These are phyloP conservation scores for Orthosia incerta DNA, from an alignment of 2,888 invertebrate species.

Conservation along the genomic window DNA sequence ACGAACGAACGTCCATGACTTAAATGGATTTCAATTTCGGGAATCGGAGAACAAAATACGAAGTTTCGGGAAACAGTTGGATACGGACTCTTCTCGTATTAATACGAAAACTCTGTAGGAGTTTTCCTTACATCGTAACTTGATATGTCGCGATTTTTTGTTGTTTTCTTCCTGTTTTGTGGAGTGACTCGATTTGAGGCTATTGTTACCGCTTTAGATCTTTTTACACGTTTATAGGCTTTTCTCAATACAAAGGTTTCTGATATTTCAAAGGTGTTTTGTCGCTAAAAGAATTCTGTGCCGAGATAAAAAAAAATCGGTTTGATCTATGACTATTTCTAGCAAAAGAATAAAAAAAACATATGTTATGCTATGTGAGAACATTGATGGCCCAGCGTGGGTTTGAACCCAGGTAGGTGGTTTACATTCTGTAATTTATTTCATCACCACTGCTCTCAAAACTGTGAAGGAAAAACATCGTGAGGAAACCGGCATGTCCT, in stretches of 20 bases:
- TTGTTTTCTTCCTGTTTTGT: constrained; percentile 23
- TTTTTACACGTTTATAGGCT: background rate
- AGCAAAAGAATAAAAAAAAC: background rate
- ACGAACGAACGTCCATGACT: constrained; percentile 48
- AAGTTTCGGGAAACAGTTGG: constrained; percentile 53
- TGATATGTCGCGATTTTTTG: constrained; percentile 24
- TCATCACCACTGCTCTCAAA: too few species aligned
- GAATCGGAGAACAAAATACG: constrained; percentile 54
- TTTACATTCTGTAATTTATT: too few species aligned
- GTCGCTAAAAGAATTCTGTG: background rate
- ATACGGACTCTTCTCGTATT: constrained; percentile 45
- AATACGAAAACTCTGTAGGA: constrained; percentile 34
- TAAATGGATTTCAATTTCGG: constrained; percentile 62
- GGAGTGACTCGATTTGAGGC: background rate
- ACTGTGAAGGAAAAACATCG: too few species aligned
- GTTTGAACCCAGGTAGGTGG: too few species aligned
- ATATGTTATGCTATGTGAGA: too few species aligned
- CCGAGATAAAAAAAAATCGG: background rate
- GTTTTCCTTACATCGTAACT: constrained; percentile 33
- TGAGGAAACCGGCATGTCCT: too few species aligned
- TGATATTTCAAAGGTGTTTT: background rate
- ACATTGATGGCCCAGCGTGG: too few species aligned
- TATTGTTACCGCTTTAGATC: background rate
- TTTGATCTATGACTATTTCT: background rate
- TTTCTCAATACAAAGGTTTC: background rate